Conservation (phyloP, 2,797 vertebrate genomes). For the Megaceryle alcyon region DNA sequence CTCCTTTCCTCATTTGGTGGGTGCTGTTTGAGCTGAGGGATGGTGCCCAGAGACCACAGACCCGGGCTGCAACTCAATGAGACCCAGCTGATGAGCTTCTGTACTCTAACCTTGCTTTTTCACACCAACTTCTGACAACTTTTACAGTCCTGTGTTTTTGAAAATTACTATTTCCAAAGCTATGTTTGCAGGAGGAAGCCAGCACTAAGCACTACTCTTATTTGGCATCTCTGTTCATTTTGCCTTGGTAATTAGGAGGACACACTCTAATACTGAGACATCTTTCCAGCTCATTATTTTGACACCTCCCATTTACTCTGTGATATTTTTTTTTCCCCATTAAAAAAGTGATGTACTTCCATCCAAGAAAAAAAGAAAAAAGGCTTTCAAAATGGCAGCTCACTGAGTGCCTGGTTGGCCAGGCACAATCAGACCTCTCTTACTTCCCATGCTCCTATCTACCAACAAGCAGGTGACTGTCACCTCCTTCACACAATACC, state of each 20-base stretch:
- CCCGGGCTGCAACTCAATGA: fast-evolving
- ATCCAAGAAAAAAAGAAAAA: neutral
- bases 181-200: neutral
- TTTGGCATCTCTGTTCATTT: neutral
- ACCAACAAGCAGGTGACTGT: neutral
- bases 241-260: neutral
- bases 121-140: neutral
- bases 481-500: neutral
- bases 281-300: neutral
- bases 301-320: neutral
- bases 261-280: neutral
- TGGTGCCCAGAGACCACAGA: neutral
- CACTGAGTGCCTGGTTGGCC: neutral
- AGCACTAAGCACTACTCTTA: neutral
- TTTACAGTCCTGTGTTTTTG: neutral
- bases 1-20: neutral
- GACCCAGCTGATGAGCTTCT: neutral
- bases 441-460: neutral
- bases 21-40: neutral
- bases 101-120: neutral
- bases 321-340: neutral
- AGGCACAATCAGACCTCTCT: neutral
- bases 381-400: neutral
- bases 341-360: neutral
- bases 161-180: neutral